phyloP scores from a whole-genome alignment of 2,113 vertebrate genomes.

The Heterotilapia buettikoferi region DNA sequence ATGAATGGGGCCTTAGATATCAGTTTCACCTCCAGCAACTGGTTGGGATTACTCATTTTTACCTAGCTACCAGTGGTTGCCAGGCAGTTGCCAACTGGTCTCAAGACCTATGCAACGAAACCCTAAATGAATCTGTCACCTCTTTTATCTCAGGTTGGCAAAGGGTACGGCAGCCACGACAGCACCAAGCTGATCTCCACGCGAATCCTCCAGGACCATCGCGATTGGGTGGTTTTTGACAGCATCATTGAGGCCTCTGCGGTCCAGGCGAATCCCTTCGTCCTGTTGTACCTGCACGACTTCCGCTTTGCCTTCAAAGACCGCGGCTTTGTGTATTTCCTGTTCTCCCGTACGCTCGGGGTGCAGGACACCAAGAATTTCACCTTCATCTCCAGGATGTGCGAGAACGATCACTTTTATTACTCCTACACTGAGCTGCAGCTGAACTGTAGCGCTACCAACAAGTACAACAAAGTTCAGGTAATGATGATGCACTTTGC shows the following conservation, averaged over 20 bases:
- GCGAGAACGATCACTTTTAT: conserved; percentile 81
- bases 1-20: not conserved
- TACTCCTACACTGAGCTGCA: conserved; percentile 96
- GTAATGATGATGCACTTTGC: not conserved
- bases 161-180: conserved; percentile 85
- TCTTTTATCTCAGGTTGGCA: conserved; percentile 71
- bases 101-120: not conserved
- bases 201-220: conserved; percentile 74
- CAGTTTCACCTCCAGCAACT: not conserved
- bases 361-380: conserved; percentile 76
- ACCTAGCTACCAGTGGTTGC: not conserved
- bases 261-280: conserved; percentile 78
- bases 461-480: conserved; percentile 77
- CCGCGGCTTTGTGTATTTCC: conserved; percentile 80
- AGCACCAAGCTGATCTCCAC: conserved; percentile 95
- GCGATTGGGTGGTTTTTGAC: conserved; percentile 84
- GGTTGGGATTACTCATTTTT: not conserved
- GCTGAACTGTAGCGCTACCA: conserved; percentile 73
- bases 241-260: conserved; percentile 82
- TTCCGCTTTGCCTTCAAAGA: conserved; percentile 82
- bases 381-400: conserved; percentile 85
- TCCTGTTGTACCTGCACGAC: conserved; percentile 73
- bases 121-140: not conserved
- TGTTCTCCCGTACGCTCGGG: conserved; percentile 84
- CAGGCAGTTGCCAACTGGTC: not conserved